These are phyloP conservation scores for Cygnus olor DNA, from an alignment of 2,797 vertebrate genomes.

Conservation along the genomic window DNA sequence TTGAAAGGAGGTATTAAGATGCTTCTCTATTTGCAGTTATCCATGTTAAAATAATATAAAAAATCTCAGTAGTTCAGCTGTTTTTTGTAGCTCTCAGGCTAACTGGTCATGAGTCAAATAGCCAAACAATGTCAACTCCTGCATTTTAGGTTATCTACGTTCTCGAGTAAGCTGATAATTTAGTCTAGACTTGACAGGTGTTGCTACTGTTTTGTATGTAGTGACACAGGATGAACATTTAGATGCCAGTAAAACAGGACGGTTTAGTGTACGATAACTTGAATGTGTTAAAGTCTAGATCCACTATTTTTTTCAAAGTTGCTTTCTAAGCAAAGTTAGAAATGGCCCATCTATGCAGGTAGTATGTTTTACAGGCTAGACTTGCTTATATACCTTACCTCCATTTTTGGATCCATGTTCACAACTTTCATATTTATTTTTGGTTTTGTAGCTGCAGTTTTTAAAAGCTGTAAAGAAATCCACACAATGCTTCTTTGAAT, in stretches of 20 bases:
- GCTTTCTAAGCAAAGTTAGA: neutral
- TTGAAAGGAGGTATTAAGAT: neutral
- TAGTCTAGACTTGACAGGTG: neutral
- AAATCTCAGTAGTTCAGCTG: neutral
- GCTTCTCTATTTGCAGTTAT: neutral
- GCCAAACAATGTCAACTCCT: neutral
- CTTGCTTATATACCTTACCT: neutral
- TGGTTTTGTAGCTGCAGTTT: neutral
- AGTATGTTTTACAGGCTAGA: neutral
- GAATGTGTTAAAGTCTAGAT: neutral
- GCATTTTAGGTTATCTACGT: accelerated
- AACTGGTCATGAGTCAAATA: neutral
- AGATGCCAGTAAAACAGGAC: neutral
- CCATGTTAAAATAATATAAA: neutral
- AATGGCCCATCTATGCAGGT: neutral
- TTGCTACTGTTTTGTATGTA: neutral
- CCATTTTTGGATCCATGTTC: neutral
- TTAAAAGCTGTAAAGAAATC: constrained; percentile 4
- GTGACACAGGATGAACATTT: neutral
- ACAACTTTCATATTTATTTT: neutral
- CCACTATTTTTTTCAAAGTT: neutral
- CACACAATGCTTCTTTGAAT: neutral
- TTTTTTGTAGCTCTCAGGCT: neutral
- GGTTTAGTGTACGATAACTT: neutral
- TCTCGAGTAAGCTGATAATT: neutral